Percentiles rank a stretch among this genome's conserved stretches.
These are phyloP conservation scores for Lagopus leucura DNA, from an alignment of 2,113 vertebrate species.

Conservation along the genomic window DNA sequence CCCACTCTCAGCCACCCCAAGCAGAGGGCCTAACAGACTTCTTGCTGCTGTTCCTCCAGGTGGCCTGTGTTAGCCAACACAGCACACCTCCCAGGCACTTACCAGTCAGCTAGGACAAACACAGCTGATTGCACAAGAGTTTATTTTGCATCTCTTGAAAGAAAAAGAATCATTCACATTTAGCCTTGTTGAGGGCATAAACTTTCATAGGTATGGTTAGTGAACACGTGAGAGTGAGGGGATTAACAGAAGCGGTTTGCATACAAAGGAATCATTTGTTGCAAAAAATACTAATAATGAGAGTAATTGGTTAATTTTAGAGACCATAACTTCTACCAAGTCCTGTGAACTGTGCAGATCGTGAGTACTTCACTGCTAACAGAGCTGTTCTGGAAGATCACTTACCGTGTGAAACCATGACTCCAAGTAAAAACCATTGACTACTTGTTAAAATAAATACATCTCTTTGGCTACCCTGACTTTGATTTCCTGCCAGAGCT, in stretches of 20 bases:
- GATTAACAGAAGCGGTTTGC: not conserved
- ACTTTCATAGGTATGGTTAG: not conserved
- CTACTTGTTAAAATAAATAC: constrained; percentile 12
- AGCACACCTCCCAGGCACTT: not conserved
- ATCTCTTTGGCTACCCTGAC: not conserved
- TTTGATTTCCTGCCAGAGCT: constrained; percentile 57
- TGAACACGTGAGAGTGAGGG: not conserved
- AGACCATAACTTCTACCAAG: not conserved
- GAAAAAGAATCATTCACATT: not conserved
- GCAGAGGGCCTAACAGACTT: not conserved
- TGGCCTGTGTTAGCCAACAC: not conserved
- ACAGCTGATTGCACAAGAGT: not conserved
- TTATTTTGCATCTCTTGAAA: not conserved
- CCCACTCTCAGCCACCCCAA: not conserved
- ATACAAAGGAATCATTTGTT: not conserved
- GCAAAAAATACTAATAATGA: not conserved
- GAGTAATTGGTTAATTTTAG: not conserved
- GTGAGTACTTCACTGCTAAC: not conserved
- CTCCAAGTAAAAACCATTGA: constrained; percentile 14
- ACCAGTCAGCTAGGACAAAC: constrained; percentile 4
- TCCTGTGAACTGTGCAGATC: not conserved
- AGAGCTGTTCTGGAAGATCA: not conserved
- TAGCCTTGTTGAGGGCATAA: not conserved
- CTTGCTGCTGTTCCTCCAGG: not conserved
- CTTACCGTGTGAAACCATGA: constrained; percentile 25